phyloP scores from a whole-genome alignment of 2,113 vertebrate genomes.

The Pachyramphus minor region DNA sequence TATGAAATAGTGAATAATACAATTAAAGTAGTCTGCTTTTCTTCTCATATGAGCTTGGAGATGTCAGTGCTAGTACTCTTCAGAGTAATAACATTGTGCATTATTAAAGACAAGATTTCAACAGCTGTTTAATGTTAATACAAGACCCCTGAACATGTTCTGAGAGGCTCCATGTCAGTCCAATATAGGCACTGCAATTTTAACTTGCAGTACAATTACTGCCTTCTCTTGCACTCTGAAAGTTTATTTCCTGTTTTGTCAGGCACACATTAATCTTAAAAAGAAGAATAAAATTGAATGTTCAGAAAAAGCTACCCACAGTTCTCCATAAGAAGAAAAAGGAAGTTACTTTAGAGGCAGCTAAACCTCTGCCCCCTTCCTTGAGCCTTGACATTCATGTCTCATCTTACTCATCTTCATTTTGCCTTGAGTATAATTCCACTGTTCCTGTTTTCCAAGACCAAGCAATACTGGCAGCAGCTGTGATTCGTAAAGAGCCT shows the following conservation, averaged over 20 bases:
- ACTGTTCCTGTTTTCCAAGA: background rate
- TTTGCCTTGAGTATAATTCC: background rate
- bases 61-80: slow-evolving; percentile 18
- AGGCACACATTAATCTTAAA: background rate
- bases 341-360: background rate
- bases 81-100: slow-evolving; percentile 23
- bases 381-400: background rate
- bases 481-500: background rate
- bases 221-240: background rate
- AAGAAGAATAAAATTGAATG: background rate
- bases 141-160: background rate
- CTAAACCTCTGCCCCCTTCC: background rate
- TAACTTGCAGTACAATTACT: background rate
- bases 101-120: slow-evolving; percentile 54
- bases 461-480: background rate
- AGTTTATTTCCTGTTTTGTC: slow-evolving; percentile 14
- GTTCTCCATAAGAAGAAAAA: background rate
- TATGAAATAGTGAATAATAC: slow-evolving; percentile 15
- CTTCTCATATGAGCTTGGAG: background rate
- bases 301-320: background rate
- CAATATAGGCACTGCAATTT: background rate
- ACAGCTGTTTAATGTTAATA: slow-evolving; percentile 42
- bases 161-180: background rate
- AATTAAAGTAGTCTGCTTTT: slow-evolving; percentile 28
- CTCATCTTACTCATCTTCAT: fast-evolving